A percentile compares a stretch with the other conserved stretches of the same genome.
These are phyloP conservation scores for Drosophila auraria DNA, from an alignment of 1,140 invertebrate genomes.

Conservation along the genomic window DNA sequence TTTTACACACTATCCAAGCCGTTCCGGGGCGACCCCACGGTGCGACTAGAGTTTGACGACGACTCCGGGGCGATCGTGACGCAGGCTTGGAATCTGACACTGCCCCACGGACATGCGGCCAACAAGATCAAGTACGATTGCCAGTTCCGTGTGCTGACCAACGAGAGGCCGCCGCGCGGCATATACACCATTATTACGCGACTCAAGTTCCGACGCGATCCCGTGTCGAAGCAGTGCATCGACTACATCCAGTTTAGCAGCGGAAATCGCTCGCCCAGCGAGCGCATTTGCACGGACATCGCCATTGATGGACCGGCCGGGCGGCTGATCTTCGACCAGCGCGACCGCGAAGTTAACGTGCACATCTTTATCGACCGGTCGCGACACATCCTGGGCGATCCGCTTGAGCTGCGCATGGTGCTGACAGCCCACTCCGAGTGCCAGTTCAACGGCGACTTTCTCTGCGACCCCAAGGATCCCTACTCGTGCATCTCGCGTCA, in stretches of 20 bases:
- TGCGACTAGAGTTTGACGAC: slow-evolving; percentile 73
- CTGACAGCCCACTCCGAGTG: slow-evolving; percentile 77
- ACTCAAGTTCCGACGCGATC: slow-evolving; percentile 75
- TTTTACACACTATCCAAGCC: slow-evolving; percentile 65
- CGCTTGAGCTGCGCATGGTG: slow-evolving; percentile 78
- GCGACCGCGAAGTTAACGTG: slow-evolving; percentile 70
- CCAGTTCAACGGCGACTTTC: slow-evolving; percentile 68
- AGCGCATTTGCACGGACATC: slow-evolving; percentile 73
- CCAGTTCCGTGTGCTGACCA: slow-evolving; percentile 70
- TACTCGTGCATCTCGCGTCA: slow-evolving; percentile 79
- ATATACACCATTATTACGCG: slow-evolving; percentile 79
- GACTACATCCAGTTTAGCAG: slow-evolving; percentile 79
- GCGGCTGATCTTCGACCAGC: slow-evolving; percentile 72
- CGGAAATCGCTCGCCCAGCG: slow-evolving; percentile 75
- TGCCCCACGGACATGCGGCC: slow-evolving; percentile 61
- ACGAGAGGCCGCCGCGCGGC: slow-evolving; percentile 68
- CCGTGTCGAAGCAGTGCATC: slow-evolving; percentile 66
- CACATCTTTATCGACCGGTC: slow-evolving; percentile 72
- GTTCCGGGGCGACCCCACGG: slow-evolving; percentile 71
- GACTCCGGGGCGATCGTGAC: slow-evolving; percentile 78
- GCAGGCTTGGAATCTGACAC: slow-evolving; percentile 75
- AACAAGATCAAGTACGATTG: slow-evolving; percentile 83
- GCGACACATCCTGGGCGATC: slow-evolving; percentile 65
- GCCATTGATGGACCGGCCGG: slow-evolving; percentile 67
- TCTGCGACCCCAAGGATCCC: slow-evolving; percentile 74